A percentile compares a stretch with the other conserved stretches of the same genome.
Conservation (phyloP, 2,888 invertebrate genomes). For the Sialis fuliginosa region DNA sequence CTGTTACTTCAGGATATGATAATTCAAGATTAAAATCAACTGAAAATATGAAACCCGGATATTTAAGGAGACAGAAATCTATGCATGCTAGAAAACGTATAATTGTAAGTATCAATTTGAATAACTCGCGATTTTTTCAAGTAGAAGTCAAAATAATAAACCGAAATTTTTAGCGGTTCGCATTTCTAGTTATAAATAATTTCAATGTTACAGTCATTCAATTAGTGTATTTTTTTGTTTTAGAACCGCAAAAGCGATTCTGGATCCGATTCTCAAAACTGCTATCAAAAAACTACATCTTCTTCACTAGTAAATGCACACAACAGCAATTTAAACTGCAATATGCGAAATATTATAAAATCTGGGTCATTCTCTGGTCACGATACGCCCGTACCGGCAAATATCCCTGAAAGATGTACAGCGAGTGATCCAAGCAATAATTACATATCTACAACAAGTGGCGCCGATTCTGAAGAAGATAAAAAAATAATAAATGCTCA, state of each 20-base stretch:
- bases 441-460: constrained; percentile 41
- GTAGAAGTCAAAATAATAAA: too few species aligned
- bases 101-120: not conserved
- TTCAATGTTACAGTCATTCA: too few species aligned
- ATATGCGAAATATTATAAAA: constrained; percentile 39
- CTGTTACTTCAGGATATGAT: constrained; percentile 25
- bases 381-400: constrained; percentile 36
- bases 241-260: constrained; percentile 35
- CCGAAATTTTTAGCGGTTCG: too few species aligned
- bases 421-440: constrained; percentile 42
- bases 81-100: constrained; percentile 1
- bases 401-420: constrained; percentile 33
- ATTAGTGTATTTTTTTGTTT: constrained; percentile 2
- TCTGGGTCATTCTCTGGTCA: constrained; percentile 55
- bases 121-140: not conserved
- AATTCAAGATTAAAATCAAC: constrained; percentile 35
- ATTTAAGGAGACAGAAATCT: constrained; percentile 17
- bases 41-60: constrained; percentile 27
- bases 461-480: constrained; percentile 51
- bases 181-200: too few species aligned
- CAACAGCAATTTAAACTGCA: too few species aligned
- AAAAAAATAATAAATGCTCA: constrained; percentile 10
- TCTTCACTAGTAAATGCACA: constrained; percentile 5
- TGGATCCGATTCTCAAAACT: constrained; percentile 27
- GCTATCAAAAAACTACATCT: constrained; percentile 1